Evolutionary conservation across 1,140 invertebrate species (phyloP).

Genomic region (Leucophenga varia): DNA sequence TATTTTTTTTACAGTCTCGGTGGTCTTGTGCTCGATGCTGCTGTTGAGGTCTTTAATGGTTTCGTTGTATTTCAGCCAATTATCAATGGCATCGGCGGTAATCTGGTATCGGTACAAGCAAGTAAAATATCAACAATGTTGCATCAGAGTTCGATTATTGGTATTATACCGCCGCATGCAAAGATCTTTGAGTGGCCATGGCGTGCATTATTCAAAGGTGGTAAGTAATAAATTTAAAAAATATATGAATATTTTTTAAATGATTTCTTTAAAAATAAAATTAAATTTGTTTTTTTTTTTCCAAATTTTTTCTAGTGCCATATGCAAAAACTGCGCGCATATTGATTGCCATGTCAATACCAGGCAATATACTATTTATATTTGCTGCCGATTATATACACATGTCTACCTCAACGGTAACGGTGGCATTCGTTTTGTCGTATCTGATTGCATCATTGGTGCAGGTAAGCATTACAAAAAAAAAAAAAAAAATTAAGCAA

Average conservation of each 20-base stretch:
- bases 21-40: slow-evolving; percentile 77
- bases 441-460: slow-evolving; percentile 49
- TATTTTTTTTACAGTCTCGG: slow-evolving; percentile 65
- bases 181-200: slow-evolving; percentile 76
- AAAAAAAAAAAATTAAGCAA: background rate
- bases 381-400: slow-evolving; percentile 74
- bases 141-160: slow-evolving; percentile 77
- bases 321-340: slow-evolving; percentile 82
- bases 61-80: slow-evolving; percentile 90
- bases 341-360: slow-evolving; percentile 80
- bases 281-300: background rate
- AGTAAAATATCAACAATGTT: slow-evolving; percentile 91
- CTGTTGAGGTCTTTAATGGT: slow-evolving; percentile 72
- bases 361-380: slow-evolving; percentile 91
- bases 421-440: slow-evolving; percentile 41
- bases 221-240: no score
- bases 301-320: slow-evolving; percentile 59
- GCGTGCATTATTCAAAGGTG: slow-evolving; percentile 78
- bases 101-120: slow-evolving; percentile 95
- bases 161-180: slow-evolving; percentile 72
- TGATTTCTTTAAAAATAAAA: no score
- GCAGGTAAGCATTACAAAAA: slow-evolving; percentile 31
- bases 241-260: slow-evolving; percentile 4
- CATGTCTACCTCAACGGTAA: slow-evolving; percentile 58
- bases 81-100: slow-evolving; percentile 94